Evolutionary conservation across 2,113 vertebrate genomes (phyloP).

Genomic region (Thomomys bottae): DNA sequence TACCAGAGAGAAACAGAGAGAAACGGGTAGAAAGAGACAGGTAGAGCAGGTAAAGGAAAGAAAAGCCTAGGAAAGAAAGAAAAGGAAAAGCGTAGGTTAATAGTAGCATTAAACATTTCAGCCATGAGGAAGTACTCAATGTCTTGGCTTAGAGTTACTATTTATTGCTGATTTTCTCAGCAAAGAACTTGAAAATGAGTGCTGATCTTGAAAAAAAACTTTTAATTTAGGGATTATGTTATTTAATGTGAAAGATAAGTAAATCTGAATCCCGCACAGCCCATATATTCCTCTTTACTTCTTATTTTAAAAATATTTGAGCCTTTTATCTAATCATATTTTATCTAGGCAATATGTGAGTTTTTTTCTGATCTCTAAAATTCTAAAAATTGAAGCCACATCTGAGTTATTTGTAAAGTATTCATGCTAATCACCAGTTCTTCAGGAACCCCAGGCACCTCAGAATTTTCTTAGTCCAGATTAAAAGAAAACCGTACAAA

Average conservation of each 20-base stretch:
- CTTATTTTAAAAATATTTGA: slow-evolving; percentile 8
- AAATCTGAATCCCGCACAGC: neutral
- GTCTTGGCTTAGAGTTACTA: neutral
- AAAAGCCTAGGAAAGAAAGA: no score
- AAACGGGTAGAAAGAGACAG: no score
- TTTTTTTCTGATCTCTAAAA: slow-evolving; percentile 14
- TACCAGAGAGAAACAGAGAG: no score
- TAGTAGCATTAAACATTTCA: neutral
- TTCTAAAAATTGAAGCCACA: neutral
- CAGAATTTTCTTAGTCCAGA: neutral
- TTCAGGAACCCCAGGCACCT: neutral
- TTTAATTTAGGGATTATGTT: neutral
- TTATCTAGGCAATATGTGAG: neutral
- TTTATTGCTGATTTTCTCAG: neutral
- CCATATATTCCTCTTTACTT: neutral
- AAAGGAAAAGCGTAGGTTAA: neutral
- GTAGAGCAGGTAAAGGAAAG: no score
- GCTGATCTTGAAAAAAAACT: neutral
- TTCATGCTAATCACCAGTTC: neutral
- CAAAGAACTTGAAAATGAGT: neutral
- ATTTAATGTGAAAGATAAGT: neutral
- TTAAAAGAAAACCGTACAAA: neutral
- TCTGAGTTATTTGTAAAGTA: neutral
- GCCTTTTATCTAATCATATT: neutral
- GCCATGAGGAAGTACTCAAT: neutral